phyloP scores from a whole-genome alignment of 2,113 vertebrate species.

The Tragelaphus imberbis region DNA sequence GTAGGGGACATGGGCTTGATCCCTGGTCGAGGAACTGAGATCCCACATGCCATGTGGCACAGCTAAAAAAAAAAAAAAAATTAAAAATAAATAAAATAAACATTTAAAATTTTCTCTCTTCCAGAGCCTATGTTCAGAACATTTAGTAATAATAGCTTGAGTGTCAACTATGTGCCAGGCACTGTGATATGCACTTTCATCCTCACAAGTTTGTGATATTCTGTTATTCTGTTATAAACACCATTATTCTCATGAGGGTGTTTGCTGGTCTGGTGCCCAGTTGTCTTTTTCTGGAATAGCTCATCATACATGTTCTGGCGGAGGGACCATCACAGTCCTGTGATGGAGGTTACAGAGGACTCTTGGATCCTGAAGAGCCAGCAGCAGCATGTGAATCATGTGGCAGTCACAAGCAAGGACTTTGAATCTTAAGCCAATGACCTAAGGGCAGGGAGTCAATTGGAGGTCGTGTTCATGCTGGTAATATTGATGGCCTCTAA shows the following conservation, averaged over 20 bases:
- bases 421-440: neutral
- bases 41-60: neutral
- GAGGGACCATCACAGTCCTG: rapidly evolving
- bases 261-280: neutral
- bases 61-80: neutral
- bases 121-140: neutral
- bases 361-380: neutral
- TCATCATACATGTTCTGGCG: neutral
- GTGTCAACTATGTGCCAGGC: neutral
- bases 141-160: neutral
- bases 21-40: neutral
- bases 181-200: neutral
- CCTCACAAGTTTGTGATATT: neutral
- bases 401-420: neutral
- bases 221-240: neutral
- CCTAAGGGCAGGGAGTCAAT: too few relatives aligned
- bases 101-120: neutral
- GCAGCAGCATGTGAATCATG: neutral
- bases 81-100: neutral
- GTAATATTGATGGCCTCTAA: neutral
- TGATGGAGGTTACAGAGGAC: neutral
- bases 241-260: neutral
- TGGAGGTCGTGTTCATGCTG: neutral
- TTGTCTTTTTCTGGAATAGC: neutral
- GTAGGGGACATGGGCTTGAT: neutral